phyloP scores from a whole-genome alignment of 2,113 vertebrate species.

The Corythaeola cristata region DNA sequence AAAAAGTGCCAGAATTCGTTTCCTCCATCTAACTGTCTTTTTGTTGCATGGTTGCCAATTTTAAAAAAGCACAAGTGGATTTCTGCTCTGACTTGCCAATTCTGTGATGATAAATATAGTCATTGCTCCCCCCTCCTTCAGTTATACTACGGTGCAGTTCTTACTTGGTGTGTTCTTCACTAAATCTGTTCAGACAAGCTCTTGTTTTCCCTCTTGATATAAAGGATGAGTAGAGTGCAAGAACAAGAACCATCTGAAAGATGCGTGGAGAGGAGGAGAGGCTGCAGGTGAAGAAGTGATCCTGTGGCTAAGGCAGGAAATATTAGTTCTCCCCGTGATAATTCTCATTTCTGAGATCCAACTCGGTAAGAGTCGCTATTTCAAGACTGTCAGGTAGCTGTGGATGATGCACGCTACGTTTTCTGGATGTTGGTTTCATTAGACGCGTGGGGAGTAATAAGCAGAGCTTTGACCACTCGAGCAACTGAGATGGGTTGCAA shows the following conservation, averaged over 20 bases:
- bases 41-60: neutral
- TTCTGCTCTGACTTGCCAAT: constrained; percentile 23
- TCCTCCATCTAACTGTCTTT: neutral
- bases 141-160: neutral
- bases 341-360: neutral
- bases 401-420: fast-evolving
- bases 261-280: neutral
- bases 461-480: neutral
- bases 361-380: fast-evolving
- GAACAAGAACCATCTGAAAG: neutral
- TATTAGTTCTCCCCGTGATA: neutral
- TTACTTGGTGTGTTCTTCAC: neutral
- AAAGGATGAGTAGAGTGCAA: neutral
- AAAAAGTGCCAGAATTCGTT: neutral
- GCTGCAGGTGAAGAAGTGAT: neutral
- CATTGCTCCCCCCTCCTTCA: neutral
- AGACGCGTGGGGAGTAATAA: neutral
- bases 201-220: neutral
- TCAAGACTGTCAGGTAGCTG: neutral
- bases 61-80: neutral
- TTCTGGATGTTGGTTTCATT: neutral
- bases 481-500: neutral
- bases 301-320: neutral
- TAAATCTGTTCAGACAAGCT: neutral
- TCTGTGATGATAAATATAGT: neutral